Evolutionary conservation across 2,797 vertebrate genomes (phyloP).

Genomic region (Sarcoramphus papa): DNA sequence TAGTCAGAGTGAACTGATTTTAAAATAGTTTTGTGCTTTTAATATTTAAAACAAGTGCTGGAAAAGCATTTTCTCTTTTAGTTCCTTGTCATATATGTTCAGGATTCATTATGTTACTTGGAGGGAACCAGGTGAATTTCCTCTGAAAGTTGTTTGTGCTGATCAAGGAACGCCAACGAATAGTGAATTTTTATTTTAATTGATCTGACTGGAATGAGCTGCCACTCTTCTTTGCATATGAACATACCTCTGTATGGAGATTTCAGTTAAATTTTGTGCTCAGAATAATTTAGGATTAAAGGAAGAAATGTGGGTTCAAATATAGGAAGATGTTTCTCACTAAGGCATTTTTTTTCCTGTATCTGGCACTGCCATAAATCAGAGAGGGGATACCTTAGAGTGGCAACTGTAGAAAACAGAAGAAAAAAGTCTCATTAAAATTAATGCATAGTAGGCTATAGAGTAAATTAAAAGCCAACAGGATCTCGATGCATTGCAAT

Average conservation of each 20-base stretch:
- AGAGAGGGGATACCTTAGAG: not conserved
- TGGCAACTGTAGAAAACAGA: slow-evolving; percentile 32
- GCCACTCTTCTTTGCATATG: slow-evolving; percentile 36
- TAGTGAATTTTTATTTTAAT: slow-evolving; percentile 58
- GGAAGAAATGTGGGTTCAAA: slow-evolving; percentile 2
- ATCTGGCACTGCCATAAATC: not conserved
- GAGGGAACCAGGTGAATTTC: slow-evolving; percentile 56
- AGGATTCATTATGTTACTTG: slow-evolving; percentile 31
- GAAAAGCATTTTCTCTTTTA: slow-evolving; percentile 51
- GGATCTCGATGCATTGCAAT: slow-evolving; percentile 4
- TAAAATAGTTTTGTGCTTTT: slow-evolving; percentile 22
- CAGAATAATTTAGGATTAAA: slow-evolving; percentile 57
- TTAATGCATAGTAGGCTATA: not conserved
- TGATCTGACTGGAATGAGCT: slow-evolving; percentile 55
- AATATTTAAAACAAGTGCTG: slow-evolving; percentile 44
- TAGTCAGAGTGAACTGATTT: slow-evolving; percentile 1
- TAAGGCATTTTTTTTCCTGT: not conserved
- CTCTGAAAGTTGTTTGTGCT: slow-evolving; percentile 46
- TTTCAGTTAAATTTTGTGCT: slow-evolving; percentile 39
- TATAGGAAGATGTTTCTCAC: not conserved
- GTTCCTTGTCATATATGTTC: slow-evolving; percentile 41
- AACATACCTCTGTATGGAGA: slow-evolving; percentile 9
- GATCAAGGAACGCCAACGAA: slow-evolving; percentile 53
- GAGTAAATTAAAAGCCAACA: slow-evolving; percentile 56
- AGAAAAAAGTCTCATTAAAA: slow-evolving; percentile 35